Conservation (phyloP, 2,888 invertebrate genomes). For the Dicyrtomina minuta region DNA sequence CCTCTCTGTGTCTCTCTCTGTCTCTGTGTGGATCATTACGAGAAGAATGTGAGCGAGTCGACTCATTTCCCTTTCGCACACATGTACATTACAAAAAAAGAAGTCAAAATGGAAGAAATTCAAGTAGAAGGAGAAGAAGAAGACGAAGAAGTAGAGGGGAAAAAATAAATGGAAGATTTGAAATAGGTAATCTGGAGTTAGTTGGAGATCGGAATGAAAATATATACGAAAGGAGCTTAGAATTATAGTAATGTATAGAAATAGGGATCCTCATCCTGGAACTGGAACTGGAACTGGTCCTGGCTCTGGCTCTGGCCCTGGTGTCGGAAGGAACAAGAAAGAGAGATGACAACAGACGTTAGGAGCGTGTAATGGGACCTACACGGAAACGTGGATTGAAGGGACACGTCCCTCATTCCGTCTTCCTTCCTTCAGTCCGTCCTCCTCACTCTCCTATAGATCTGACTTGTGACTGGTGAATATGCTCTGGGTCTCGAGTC, state of each 20-base stretch:
- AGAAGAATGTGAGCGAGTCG: constrained; percentile 12
- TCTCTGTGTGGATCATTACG: constrained; percentile 5
- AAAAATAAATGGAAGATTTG: no score
- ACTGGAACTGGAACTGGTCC: not conserved
- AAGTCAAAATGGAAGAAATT: no score
- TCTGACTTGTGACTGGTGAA: no score
- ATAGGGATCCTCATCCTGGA: not conserved
- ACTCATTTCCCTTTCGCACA: constrained; percentile 11
- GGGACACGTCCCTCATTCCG: not conserved
- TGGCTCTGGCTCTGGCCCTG: not conserved
- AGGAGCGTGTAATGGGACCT: constrained; percentile 4
- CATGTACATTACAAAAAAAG: constrained; percentile 30
- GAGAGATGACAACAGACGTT: no score
- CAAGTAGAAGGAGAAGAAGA: constrained; percentile 10
- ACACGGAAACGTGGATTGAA: constrained; percentile 19
- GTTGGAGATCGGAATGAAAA: constrained; percentile 3
- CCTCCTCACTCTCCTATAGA: not conserved
- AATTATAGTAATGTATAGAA: not conserved
- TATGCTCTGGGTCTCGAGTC: no score
- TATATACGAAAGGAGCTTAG: not conserved
- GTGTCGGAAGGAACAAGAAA: not conserved
- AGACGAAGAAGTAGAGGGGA: constrained; percentile 9
- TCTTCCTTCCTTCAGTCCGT: not conserved
- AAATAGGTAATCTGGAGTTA: constrained; percentile 29
- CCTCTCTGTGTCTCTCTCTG: not conserved